Percentiles rank a stretch among this genome's conserved stretches.
Evolutionary conservation across 1,140 invertebrate species (phyloP).

Genomic region (Archivesica marissinica): DNA sequence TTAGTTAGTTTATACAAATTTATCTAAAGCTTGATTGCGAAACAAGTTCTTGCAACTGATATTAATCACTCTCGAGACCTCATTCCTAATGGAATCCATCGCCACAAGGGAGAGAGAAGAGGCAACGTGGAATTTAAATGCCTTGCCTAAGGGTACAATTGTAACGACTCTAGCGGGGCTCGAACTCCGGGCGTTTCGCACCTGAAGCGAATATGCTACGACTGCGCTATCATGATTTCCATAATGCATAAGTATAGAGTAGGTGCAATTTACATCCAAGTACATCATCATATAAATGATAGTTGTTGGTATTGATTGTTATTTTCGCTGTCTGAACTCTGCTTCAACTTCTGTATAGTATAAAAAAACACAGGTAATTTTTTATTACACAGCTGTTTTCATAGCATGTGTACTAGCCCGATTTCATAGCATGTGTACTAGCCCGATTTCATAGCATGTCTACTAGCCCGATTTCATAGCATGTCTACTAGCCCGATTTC

Average conservation of each 20-base stretch:
- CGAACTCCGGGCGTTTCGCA: too few species aligned
- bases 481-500: too few species aligned
- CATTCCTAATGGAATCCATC: too few species aligned
- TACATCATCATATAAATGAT: constrained; percentile 19
- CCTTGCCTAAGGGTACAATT: too few species aligned
- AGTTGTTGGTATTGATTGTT: constrained; percentile 10
- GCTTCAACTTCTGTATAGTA: background rate
- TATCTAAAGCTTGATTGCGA: too few species aligned
- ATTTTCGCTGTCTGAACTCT: constrained; percentile 19
- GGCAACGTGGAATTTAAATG: too few species aligned
- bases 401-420: background rate
- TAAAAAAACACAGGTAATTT: constrained; percentile 4
- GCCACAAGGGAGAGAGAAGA: too few species aligned
- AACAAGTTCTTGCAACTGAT: too few species aligned
- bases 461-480: background rate
- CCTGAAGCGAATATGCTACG: background rate
- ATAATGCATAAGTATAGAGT: background rate
- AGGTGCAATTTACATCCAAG: background rate
- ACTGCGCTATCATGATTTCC: background rate
- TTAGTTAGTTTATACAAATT: too few species aligned
- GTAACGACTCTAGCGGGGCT: too few species aligned
- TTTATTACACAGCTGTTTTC: background rate
- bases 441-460: background rate
- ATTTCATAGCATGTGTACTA: background rate
- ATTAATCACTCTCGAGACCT: too few species aligned